These are phyloP conservation scores for Tachypleus tridentatus DNA, from an alignment of 1,140 invertebrate genomes.

Conservation along the genomic window DNA sequence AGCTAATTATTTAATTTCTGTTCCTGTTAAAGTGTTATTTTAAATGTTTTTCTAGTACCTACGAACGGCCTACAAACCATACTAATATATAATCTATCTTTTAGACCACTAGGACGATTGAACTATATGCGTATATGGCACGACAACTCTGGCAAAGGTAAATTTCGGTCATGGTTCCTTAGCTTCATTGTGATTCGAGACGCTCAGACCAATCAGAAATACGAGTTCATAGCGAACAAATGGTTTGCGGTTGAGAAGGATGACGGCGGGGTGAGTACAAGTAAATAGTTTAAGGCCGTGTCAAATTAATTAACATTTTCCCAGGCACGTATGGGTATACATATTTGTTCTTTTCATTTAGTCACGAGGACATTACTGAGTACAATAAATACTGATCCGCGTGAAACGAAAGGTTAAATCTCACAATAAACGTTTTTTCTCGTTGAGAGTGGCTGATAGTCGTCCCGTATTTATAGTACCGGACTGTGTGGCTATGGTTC, in stretches of 20 bases:
- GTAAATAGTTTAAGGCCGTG: too few species aligned
- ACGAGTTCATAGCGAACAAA: conserved; percentile 31
- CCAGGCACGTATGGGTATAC: too few species aligned
- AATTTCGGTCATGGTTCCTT: conserved; percentile 30
- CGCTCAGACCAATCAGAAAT: conserved; percentile 30
- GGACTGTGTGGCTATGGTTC: too few species aligned
- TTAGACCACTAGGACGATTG: conserved; percentile 23
- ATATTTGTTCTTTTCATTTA: too few species aligned
- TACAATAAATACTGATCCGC: neutral
- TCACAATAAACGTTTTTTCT: too few species aligned
- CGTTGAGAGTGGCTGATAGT: too few species aligned
- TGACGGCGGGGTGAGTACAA: conserved; percentile 26
- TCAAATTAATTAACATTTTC: too few species aligned
- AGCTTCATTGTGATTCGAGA: conserved; percentile 30
- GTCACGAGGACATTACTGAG: neutral
- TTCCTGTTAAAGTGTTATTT: too few species aligned
- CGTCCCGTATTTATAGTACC: too few species aligned
- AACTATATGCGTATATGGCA: conserved; percentile 31
- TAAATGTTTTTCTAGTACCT: too few species aligned
- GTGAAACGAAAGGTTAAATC: neutral
- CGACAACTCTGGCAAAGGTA: conserved; percentile 30
- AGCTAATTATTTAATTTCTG: too few species aligned
- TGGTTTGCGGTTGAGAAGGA: conserved; percentile 34
- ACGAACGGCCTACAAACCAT: too few species aligned
- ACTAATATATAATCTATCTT: neutral